Percentiles rank a stretch among this genome's conserved stretches.
phyloP scores from a whole-genome alignment of 2,888 invertebrate genomes.

The Yponomeuta malinellus region DNA sequence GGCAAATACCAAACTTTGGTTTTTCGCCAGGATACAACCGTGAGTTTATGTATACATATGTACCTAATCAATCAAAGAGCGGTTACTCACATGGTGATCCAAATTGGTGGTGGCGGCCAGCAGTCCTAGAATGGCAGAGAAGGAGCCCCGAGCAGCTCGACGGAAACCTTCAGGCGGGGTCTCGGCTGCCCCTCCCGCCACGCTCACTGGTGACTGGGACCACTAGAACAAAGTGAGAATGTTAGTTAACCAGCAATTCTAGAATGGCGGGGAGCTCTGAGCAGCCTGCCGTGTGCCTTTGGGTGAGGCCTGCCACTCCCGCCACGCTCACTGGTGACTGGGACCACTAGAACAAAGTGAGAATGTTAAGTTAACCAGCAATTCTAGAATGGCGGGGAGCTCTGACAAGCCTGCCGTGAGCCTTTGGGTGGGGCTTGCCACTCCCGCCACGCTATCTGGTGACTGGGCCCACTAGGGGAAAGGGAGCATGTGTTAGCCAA shows the following conservation, averaged over 20 bases:
- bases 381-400: constrained; percentile 11
- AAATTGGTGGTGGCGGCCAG: constrained; percentile 84
- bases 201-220: constrained; percentile 85
- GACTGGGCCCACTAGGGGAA: constrained; percentile 79
- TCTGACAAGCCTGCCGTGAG: no score
- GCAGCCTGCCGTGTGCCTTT: no score
- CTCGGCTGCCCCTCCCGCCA: constrained; percentile 83
- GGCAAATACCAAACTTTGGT: no score
- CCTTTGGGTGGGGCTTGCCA: no score
- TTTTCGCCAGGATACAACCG: background rate
- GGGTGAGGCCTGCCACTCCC: no score
- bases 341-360: constrained; percentile 66
- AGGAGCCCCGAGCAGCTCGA: constrained; percentile 86
- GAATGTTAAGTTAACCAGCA: background rate
- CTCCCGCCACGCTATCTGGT: constrained; percentile 75
- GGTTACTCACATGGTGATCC: constrained; percentile 66
- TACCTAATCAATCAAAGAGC: background rate
- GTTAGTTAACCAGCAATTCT: background rate
- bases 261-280: constrained; percentile 10
- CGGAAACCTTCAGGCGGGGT: constrained; percentile 85
- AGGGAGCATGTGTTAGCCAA: background rate
- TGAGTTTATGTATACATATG: background rate
- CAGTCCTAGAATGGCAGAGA: constrained; percentile 88
- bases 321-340: constrained; percentile 82
- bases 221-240: constrained; percentile 56